Evolutionary conservation across 2,888 invertebrate species (phyloP).

Genomic region (Eupithecia vulgata): DNA sequence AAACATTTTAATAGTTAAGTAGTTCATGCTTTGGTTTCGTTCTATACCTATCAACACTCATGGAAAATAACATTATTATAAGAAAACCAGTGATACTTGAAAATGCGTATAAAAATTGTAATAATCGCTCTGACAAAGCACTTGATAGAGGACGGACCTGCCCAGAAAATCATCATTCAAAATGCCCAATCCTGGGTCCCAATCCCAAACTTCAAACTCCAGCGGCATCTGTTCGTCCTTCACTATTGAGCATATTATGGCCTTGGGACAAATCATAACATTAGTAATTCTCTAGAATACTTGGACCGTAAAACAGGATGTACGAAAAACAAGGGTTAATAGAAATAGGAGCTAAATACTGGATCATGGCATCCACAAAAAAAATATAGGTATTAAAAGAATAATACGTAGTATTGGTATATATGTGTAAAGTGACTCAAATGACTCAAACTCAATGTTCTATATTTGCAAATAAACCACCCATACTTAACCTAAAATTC

Average conservation of each 20-base stretch:
- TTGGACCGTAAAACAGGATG: conserved; percentile 3
- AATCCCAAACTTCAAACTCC: conserved; percentile 91
- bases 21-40: neutral
- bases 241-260: conserved; percentile 86
- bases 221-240: conserved; percentile 88
- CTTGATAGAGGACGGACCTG: conserved; percentile 86
- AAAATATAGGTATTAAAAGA: too few species aligned
- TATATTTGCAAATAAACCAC: too few species aligned
- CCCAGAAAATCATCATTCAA: conserved; percentile 93
- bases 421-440: too few species aligned
- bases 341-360: neutral
- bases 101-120: conserved; percentile 51
- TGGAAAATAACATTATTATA: neutral
- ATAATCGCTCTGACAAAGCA: conserved; percentile 56
- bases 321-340: neutral
- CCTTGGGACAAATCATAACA: conserved; percentile 84
- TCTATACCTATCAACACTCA: neutral
- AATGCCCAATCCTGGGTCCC: conserved; percentile 91
- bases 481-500: too few species aligned
- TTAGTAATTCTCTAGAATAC: conserved; percentile 43
- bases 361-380: neutral
- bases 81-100: conserved; percentile 53
- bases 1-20: neutral
- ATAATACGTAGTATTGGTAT: too few species aligned
- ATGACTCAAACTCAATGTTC: too few species aligned